These are phyloP conservation scores for Ophraella communa DNA, from an alignment of 2,888 invertebrate genomes.

Conservation along the genomic window DNA sequence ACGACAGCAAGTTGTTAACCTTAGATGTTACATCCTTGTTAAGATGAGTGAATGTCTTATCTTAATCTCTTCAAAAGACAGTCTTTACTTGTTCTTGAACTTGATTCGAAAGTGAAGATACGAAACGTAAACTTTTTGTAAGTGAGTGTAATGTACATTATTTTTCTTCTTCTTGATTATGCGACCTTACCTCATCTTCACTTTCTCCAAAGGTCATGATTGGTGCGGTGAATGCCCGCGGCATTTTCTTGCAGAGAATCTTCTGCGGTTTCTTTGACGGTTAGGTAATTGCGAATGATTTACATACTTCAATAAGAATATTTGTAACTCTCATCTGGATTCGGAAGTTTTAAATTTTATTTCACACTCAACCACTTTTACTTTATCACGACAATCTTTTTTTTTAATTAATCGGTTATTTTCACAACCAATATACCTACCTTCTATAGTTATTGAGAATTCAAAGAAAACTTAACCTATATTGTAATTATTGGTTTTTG, in stretches of 20 bases:
- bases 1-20: not conserved
- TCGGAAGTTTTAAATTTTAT: too few species aligned
- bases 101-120: slow-evolving; percentile 21
- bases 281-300: not conserved
- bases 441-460: too few species aligned
- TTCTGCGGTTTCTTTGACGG: not conserved
- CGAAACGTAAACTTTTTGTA: slow-evolving; percentile 6
- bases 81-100: slow-evolving; percentile 15
- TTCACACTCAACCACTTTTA: too few species aligned
- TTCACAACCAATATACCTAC: too few species aligned
- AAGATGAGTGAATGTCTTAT: slow-evolving; percentile 1
- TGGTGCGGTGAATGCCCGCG: not conserved
- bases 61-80: not conserved
- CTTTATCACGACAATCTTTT: too few species aligned
- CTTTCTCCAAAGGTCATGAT: slow-evolving; percentile 24
- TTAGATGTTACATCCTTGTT: not conserved
- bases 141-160: slow-evolving; percentile 12
- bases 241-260: not conserved
- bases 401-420: too few species aligned
- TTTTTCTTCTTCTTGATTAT: not conserved
- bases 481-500: too few species aligned
- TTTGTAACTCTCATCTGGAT: too few species aligned
- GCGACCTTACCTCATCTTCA: slow-evolving; percentile 21
- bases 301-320: too few species aligned
- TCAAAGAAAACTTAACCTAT: too few species aligned